A percentile compares a stretch with the other conserved stretches of the same genome.
Evolutionary conservation across 1,140 invertebrate species (phyloP).

Genomic region (Aporrectodea caliginosa): DNA sequence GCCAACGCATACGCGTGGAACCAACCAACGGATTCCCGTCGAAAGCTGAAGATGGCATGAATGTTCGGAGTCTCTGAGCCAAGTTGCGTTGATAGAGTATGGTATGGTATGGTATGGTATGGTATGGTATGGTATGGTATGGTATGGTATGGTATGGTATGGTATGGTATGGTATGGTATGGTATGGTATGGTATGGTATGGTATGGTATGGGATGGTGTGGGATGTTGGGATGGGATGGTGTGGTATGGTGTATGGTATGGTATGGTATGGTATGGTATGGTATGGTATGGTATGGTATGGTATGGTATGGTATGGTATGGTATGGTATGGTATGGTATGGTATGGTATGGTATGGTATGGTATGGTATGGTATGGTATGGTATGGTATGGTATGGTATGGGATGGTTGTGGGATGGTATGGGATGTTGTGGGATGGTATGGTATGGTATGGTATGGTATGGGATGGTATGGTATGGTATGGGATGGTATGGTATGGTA

Average conservation of each 20-base stretch:
- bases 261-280: constrained; percentile 31
- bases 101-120: constrained; percentile 38
- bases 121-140: constrained; percentile 37
- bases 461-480: constrained; percentile 38
- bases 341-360: constrained; percentile 37
- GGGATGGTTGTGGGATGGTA: constrained; percentile 33
- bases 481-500: constrained; percentile 36
- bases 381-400: constrained; percentile 36
- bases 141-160: constrained; percentile 37
- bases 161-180: constrained; percentile 36
- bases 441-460: constrained; percentile 36
- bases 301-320: constrained; percentile 34
- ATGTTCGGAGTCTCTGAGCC: too few relatives aligned
- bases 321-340: constrained; percentile 37
- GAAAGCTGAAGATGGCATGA: too few relatives aligned
- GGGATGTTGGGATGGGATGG: background rate
- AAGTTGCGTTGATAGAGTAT: too few relatives aligned
- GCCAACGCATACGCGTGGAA: too few relatives aligned
- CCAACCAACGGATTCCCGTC: too few relatives aligned
- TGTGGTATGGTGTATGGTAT: constrained; percentile 3
- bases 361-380: constrained; percentile 38
- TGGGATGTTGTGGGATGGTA: constrained; percentile 37
- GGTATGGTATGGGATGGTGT: too few relatives aligned
- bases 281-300: constrained; percentile 35
- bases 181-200: constrained; percentile 36